Conservation (phyloP, 2,888 invertebrate species). For the Beris chalybata region DNA sequence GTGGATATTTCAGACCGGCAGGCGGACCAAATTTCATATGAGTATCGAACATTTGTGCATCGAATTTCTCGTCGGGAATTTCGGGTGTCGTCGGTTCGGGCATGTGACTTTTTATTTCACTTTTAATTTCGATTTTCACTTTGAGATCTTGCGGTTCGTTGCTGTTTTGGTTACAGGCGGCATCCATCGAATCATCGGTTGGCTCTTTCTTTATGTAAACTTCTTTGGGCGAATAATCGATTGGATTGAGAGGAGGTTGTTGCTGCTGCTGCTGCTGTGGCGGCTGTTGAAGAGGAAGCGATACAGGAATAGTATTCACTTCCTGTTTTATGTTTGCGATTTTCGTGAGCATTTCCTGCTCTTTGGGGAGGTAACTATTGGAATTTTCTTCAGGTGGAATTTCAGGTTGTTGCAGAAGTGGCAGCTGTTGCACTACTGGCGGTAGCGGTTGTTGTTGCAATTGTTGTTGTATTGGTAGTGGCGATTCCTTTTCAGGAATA, state of each 20-base stretch:
- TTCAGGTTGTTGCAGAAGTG: not conserved
- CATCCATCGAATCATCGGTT: conserved; percentile 57
- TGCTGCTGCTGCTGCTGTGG: conserved; percentile 46
- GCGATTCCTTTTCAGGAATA: conserved; percentile 26
- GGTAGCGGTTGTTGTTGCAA: not conserved
- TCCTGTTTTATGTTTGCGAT: conserved; percentile 56
- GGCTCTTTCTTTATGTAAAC: conserved; percentile 61
- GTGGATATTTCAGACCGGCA: conserved; percentile 48
- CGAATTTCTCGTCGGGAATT: conserved; percentile 61
- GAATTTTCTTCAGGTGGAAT: conserved; percentile 12
- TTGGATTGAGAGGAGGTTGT: conserved; percentile 45
- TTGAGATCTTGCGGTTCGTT: conserved; percentile 73
- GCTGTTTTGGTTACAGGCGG: conserved; percentile 56
- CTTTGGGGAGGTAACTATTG: conserved; percentile 44
- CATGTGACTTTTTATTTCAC: conserved; percentile 48
- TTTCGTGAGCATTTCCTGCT: conserved; percentile 55
- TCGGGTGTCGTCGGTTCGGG: conserved; percentile 44
- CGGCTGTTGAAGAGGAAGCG: conserved; percentile 52
- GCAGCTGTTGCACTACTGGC: not conserved
- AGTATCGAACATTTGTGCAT: conserved; percentile 49
- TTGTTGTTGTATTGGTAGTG: conserved; percentile 1
- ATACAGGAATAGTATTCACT: conserved; percentile 41
- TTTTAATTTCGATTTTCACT: conserved; percentile 69
- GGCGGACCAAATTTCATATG: conserved; percentile 42
- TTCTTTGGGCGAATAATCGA: conserved; percentile 63